phyloP scores from a whole-genome alignment of 2,113 vertebrate genomes.

The Neoarius graeffei region DNA sequence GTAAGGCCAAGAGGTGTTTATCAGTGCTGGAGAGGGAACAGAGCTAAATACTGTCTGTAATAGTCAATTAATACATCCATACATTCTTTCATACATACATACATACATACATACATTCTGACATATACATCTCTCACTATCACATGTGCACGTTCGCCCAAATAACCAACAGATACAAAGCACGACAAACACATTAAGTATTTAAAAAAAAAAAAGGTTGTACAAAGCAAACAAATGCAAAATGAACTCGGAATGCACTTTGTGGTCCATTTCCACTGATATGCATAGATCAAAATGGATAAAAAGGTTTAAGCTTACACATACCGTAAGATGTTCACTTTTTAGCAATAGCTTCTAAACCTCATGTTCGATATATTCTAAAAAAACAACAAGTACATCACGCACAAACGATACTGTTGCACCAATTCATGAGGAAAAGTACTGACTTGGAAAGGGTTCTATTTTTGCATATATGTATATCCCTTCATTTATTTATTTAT shows the following conservation, averaged over 20 bases:
- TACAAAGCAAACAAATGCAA: slow-evolving; percentile 49
- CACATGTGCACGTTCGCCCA: slow-evolving; percentile 42
- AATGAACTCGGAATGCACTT: slow-evolving; percentile 50
- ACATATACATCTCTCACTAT: slow-evolving; percentile 50
- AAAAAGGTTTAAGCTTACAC: slow-evolving; percentile 55
- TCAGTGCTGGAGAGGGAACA: slow-evolving; percentile 58
- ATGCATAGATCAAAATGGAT: slow-evolving; percentile 72
- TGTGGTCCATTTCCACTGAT: slow-evolving; percentile 64
- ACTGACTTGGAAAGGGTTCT: slow-evolving; percentile 24
- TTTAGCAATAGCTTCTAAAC: slow-evolving; percentile 61
- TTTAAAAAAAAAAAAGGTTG: slow-evolving; percentile 57
- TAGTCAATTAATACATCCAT: slow-evolving; percentile 47
- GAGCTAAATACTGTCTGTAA: slow-evolving; percentile 52
- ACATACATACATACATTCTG: slow-evolving; percentile 43
- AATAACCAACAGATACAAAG: slow-evolving; percentile 36
- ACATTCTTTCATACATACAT: slow-evolving; percentile 20
- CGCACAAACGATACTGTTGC: slow-evolving; percentile 52
- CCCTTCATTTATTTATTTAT: neutral
- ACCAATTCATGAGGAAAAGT: slow-evolving; percentile 65
- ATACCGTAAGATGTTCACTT: slow-evolving; percentile 34
- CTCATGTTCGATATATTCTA: slow-evolving; percentile 62
- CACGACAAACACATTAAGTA: slow-evolving; percentile 28
- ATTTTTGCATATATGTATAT: slow-evolving; percentile 43
- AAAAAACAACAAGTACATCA: slow-evolving; percentile 56
- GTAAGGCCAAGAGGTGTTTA: slow-evolving; percentile 42